Evolutionary conservation across 2,113 vertebrate genomes (phyloP), one percentile per base, ranked within the genome.

Genomic region (Marcusenius ussheri): DNA sequence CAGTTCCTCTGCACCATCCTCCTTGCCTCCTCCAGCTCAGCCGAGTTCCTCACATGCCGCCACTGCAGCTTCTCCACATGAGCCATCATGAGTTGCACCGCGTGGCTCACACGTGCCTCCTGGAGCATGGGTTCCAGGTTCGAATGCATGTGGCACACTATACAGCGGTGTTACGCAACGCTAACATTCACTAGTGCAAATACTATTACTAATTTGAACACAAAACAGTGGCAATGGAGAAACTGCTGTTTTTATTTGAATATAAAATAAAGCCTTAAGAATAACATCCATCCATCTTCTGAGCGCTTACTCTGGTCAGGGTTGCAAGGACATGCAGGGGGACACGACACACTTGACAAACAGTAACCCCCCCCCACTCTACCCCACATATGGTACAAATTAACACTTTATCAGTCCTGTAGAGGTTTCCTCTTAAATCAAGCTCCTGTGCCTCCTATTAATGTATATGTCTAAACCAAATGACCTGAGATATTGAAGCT

Each of bases 31-130:
- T 97, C 95, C 90, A 97, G 95, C 92, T 97, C 97, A 0, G 92
- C 70, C 0, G 90, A 90, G 49, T 96, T 95, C 89, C 93, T 93
- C 90, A 93, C 46, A 19, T 96, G 95, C 17, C 93, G 94, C 47
- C 93, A 92, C 93, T 94, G 97, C 92, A 97, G 93, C 85, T 95
- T 97, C 94, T 97, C 96, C 93, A 97, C 96, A 0, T 97, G 97
- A 91, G 96, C 95, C 17, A 97, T 94, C 97, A 97, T 97, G 92
- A 97, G 95, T 91, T 97, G 96, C 0, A 97, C 95, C 0, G 96
- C 96, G 3, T 94, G 93, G 91, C 95, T 97, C 94, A 97, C 94
- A 83, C 96, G 94, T 0, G 96, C 97, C 94, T 98, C 97, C 97
- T 98, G 50, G 49, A n/a, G 21, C 42, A 46, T 17, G 35, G 45